phyloP scores from a whole-genome alignment of 2,113 vertebrate species.

The Junco hyemalis region DNA sequence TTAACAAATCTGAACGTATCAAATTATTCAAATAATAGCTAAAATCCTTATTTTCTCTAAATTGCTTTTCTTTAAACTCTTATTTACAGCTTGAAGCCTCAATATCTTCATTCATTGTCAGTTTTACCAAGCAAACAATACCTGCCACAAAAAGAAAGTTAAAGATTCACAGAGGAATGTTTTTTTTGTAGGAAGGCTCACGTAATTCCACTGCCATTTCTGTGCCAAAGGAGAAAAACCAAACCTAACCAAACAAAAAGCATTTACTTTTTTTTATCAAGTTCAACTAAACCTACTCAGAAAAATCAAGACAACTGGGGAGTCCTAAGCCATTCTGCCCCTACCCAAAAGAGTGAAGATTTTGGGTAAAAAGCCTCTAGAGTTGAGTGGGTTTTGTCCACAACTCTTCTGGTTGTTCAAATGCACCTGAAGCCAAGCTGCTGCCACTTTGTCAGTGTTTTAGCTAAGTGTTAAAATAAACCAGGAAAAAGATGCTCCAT shows the following conservation, averaged over 20 bases:
- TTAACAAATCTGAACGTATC: neutral
- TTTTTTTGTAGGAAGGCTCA: neutral
- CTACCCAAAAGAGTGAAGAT: neutral
- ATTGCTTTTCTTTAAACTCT: neutral
- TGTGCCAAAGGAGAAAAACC: neutral
- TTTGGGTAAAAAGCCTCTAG: neutral
- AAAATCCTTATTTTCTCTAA: accelerated
- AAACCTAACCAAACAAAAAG: neutral
- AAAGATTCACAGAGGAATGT: neutral
- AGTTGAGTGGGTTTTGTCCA: neutral
- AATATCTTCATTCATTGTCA: neutral
- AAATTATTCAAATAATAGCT: neutral
- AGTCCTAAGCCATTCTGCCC: neutral
- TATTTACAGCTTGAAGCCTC: neutral
- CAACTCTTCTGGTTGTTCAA: neutral
- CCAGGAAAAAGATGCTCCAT: neutral
- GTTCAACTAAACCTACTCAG: neutral
- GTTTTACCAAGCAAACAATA: neutral
- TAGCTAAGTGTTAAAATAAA: neutral
- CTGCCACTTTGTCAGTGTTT: neutral
- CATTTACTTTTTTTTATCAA: neutral
- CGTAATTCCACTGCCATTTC: neutral
- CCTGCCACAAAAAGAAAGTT: neutral
- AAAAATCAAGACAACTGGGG: neutral
- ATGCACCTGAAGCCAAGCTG: neutral